Conservation (phyloP, 2,888 invertebrate species). For the Pollenia griseotomentosa region DNA sequence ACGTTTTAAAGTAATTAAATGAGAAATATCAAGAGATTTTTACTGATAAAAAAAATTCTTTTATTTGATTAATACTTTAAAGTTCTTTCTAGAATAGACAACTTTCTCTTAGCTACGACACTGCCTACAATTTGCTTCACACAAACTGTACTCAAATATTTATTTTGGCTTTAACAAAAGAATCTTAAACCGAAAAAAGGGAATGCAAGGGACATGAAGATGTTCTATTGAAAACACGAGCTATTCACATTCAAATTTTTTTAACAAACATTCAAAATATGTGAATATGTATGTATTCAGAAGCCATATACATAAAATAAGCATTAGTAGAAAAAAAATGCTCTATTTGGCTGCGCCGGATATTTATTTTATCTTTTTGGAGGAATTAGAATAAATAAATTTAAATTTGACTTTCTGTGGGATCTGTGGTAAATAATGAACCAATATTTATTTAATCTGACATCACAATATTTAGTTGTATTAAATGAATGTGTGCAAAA, state of each 20-base stretch:
- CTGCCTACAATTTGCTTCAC: not conserved
- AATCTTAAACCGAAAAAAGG: conserved; percentile 9
- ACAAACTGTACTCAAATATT: conserved; percentile 16
- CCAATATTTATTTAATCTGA: no score
- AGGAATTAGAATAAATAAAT: no score
- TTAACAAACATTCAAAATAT: conserved; percentile 37
- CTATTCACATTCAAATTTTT: conserved; percentile 47
- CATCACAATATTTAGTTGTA: no score
- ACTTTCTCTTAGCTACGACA: conserved; percentile 6
- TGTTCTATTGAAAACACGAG: not conserved
- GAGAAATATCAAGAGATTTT: no score
- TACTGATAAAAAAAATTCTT: no score
- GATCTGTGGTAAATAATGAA: no score
- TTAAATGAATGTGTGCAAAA: no score
- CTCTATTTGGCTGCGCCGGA: not conserved
- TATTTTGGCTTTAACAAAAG: conserved; percentile 31
- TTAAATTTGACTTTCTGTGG: no score
- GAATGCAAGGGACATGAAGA: conserved; percentile 6
- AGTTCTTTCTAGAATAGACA: not conserved
- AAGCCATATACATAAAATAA: conserved; percentile 62
- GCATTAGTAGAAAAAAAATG: conserved; percentile 42
- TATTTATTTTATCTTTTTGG: not conserved
- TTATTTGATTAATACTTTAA: no score
- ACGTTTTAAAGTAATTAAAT: no score
- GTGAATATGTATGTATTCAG: conserved; percentile 23